phyloP scores from a whole-genome alignment of 2,113 vertebrate species.

The Ciconia stormi region DNA sequence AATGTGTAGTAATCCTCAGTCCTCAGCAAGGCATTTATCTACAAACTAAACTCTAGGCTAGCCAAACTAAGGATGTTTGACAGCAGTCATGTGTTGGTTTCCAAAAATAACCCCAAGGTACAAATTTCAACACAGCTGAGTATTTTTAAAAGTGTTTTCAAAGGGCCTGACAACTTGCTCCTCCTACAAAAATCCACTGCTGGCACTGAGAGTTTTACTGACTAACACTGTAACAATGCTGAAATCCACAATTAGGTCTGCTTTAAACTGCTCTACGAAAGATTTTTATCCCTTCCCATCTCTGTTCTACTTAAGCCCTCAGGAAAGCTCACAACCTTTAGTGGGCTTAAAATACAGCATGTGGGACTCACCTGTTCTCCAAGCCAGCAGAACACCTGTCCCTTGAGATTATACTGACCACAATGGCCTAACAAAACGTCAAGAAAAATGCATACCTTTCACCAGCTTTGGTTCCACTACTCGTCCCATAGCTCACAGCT shows the following conservation, averaged over 20 bases:
- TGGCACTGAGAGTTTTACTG: background rate
- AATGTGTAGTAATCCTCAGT: background rate
- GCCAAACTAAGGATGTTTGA: background rate
- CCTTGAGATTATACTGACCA: background rate
- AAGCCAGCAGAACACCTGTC: background rate
- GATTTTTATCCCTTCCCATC: background rate
- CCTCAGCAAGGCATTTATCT: background rate
- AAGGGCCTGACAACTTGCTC: background rate
- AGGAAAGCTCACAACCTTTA: background rate
- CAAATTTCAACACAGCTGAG: background rate
- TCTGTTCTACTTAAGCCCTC: background rate
- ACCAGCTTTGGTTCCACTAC: conserved; percentile 1
- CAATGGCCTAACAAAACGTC: background rate
- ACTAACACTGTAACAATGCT: background rate
- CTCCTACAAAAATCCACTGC: background rate
- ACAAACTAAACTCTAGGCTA: background rate
- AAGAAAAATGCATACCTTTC: conserved; percentile 65
- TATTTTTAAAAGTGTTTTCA: background rate
- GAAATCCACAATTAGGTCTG: background rate
- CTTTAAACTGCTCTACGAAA: background rate
- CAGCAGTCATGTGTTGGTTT: background rate
- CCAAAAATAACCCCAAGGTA: background rate
- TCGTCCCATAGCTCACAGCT: conserved; percentile 17
- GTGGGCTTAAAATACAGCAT: background rate
- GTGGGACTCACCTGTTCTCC: background rate